These are phyloP conservation scores for Ametastegia equiseti DNA, from an alignment of 2,888 invertebrate genomes.

Conservation along the genomic window DNA sequence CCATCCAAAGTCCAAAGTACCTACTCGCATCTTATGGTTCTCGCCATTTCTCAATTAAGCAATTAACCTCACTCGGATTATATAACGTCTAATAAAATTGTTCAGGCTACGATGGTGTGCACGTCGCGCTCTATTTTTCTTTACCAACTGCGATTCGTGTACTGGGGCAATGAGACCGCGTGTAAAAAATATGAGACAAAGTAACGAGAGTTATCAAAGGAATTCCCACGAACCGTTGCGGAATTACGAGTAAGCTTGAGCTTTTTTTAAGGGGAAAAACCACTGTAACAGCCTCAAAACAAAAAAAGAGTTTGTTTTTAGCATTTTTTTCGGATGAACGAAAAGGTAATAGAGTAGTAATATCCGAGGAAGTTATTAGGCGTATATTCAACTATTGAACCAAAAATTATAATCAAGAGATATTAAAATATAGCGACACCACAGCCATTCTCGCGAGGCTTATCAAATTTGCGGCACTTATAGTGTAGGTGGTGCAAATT, in stretches of 20 bases:
- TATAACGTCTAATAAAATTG: not conserved
- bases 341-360: no score
- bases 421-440: not conserved
- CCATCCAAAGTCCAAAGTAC: not conserved
- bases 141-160: not conserved
- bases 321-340: no score
- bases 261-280: no score
- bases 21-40: not conserved
- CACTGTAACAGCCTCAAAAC: no score
- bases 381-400: not conserved
- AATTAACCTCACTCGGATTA: not conserved
- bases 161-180: not conserved
- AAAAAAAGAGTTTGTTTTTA: no score
- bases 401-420: not conserved
- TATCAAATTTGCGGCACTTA: not conserved
- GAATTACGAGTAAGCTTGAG: conserved; percentile 14
- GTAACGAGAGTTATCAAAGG: conserved; percentile 29
- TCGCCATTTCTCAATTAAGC: not conserved
- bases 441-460: not conserved
- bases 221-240: conserved; percentile 13
- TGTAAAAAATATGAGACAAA: not conserved
- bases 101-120: no score
- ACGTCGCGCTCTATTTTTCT: no score
- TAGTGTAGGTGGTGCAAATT: not conserved
- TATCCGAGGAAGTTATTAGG: not conserved